phyloP scores from a whole-genome alignment of 2,888 invertebrate genomes.

The Habroteleia sp. region DNA sequence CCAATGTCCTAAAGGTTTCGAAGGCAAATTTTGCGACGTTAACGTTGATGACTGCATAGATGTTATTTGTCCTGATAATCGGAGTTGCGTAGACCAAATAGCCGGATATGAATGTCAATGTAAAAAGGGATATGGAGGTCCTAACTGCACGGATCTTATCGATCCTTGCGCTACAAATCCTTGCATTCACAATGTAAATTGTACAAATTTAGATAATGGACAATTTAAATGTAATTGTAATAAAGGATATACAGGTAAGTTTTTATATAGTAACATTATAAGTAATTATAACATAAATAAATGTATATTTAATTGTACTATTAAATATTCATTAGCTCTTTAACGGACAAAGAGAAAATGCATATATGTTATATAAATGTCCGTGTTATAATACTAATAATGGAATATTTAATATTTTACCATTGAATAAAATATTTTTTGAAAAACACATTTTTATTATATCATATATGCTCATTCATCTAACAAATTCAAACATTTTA shows the following conservation, averaged over 20 bases:
- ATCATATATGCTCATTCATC: no score
- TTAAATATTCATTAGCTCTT: no score
- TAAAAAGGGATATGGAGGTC: constrained; percentile 84
- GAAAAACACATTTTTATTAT: no score
- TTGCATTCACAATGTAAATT: constrained; percentile 88
- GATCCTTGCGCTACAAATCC: constrained; percentile 85
- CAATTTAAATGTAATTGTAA: constrained; percentile 87
- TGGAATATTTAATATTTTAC: no score
- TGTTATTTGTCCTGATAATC: constrained; percentile 82
- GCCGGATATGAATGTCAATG: constrained; percentile 85
- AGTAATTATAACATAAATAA: no score
- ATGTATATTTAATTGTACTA: no score
- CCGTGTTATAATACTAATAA: no score
- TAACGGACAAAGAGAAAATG: no score
- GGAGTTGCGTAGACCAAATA: constrained; percentile 83
- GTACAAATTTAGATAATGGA: constrained; percentile 85
- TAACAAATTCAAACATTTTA: no score
- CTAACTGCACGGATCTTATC: constrained; percentile 83
- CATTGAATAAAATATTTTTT: no score
- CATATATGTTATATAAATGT: no score
- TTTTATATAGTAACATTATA: no score
- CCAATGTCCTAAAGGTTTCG: constrained; percentile 85
- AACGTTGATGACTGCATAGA: constrained; percentile 86
- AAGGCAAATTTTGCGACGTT: constrained; percentile 85
- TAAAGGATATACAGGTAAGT: constrained; percentile 85